A percentile compares a stretch with the other conserved stretches of the same genome.
phyloP scores from a whole-genome alignment of 2,888 invertebrate genomes.

The Gastrophysa polygoni region DNA sequence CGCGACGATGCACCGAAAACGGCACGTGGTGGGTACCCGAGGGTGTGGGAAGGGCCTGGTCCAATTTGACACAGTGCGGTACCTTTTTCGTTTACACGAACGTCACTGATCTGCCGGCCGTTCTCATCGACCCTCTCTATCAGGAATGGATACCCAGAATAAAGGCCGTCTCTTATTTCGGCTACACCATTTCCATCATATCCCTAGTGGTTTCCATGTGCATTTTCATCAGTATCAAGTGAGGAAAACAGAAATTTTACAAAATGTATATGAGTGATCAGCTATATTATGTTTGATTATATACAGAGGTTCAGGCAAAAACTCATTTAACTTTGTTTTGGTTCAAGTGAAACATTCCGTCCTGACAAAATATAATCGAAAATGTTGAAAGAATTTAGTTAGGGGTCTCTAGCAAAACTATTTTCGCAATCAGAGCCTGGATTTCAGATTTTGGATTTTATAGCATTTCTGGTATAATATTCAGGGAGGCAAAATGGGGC shows the following conservation, averaged over 20 bases:
- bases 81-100: constrained; percentile 20
- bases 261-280: neutral
- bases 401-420: too few species aligned
- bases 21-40: constrained; percentile 60
- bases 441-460: too few species aligned
- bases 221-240: constrained; percentile 63
- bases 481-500: too few species aligned
- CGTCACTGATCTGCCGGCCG: constrained; percentile 2
- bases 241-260: constrained; percentile 27
- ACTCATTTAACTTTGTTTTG: too few species aligned
- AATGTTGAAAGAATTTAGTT: too few species aligned
- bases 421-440: too few species aligned
- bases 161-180: constrained; percentile 61
- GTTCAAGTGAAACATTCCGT: too few species aligned
- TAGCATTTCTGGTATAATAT: too few species aligned
- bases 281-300: too few species aligned
- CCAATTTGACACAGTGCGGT: constrained; percentile 61
- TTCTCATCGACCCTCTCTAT: constrained; percentile 36
- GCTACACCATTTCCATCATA: constrained; percentile 62
- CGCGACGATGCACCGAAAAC: constrained; percentile 58
- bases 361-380: too few species aligned
- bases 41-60: constrained; percentile 54
- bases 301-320: too few species aligned
- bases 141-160: constrained; percentile 61
- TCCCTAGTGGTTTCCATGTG: constrained; percentile 61